phyloP scores from a whole-genome alignment of 2,797 vertebrate species.

The Pantherophis alleghaniensis region DNA sequence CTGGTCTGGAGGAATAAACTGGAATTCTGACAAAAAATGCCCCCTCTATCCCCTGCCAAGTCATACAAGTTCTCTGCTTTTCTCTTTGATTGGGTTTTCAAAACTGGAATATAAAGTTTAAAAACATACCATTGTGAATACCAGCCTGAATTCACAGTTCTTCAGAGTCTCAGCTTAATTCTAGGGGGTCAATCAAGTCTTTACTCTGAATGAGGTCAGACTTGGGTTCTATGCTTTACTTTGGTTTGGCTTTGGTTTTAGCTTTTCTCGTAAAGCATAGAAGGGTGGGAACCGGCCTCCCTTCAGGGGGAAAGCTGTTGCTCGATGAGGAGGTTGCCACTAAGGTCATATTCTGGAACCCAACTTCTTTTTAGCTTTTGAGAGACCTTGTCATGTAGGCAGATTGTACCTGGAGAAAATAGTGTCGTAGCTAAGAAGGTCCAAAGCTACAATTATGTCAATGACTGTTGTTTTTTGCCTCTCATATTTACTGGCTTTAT shows the following conservation, averaged over 20 bases:
- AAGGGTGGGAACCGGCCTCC: not conserved
- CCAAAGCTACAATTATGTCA: not conserved
- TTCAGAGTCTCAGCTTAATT: not conserved
- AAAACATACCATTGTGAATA: not conserved
- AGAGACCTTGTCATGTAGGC: not conserved
- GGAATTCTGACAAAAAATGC: not conserved
- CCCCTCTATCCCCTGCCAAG: not conserved
- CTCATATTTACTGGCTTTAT: slow-evolving; percentile 24
- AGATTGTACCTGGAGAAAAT: not conserved
- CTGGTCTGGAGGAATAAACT: not conserved
- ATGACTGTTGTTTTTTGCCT: not conserved
- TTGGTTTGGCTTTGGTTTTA: not conserved
- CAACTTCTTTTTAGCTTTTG: not conserved
- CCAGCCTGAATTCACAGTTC: not conserved
- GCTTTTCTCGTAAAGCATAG: not conserved
- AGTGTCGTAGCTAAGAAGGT: not conserved
- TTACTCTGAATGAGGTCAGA: not conserved
- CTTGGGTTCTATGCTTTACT: not conserved
- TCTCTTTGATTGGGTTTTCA: not conserved
- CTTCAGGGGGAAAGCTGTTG: not conserved
- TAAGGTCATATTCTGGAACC: not conserved
- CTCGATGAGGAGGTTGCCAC: not conserved
- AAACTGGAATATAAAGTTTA: not conserved
- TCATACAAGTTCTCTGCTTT: not conserved
- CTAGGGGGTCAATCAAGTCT: not conserved